Conservation (phyloP, 2,797 vertebrate species). For the Simalia tracyae region DNA sequence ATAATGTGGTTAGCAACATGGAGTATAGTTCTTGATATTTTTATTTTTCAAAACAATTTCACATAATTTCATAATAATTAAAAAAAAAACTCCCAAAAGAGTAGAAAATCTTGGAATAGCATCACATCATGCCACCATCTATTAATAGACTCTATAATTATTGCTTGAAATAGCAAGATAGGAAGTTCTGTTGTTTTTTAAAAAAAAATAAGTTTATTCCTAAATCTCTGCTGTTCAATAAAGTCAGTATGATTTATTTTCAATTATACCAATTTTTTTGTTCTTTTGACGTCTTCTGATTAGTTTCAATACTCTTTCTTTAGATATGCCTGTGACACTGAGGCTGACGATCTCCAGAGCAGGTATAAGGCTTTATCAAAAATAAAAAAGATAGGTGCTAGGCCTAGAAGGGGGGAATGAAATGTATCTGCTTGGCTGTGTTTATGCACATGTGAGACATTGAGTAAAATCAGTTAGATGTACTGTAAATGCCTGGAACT, state of each 20-base stretch:
- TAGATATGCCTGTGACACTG: conserved; percentile 61
- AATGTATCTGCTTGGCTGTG: neutral
- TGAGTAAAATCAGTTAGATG: neutral
- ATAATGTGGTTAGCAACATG: neutral
- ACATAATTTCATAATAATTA: too few relatives aligned
- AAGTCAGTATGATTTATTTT: neutral
- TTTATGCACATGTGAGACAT: neutral
- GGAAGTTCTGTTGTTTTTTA: neutral
- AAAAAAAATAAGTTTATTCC: neutral
- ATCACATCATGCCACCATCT: neutral
- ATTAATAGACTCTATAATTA: neutral
- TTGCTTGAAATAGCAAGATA: neutral
- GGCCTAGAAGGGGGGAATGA: neutral
- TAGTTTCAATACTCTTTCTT: conserved; percentile 43
- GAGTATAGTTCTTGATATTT: neutral
- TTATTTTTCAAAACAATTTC: too few relatives aligned
- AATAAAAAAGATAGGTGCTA: neutral
- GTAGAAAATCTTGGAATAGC: neutral
- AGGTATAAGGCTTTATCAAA: conserved; percentile 52
- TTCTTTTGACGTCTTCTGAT: conserved; percentile 27
- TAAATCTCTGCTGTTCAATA: neutral
- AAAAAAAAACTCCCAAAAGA: neutral
- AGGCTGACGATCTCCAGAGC: conserved; percentile 65
- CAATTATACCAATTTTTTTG: neutral
- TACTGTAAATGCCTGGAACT: neutral